A percentile compares a stretch with the other conserved stretches of the same genome.
phyloP scores from a whole-genome alignment of 53 echinoderm and acorn worm species.

The Apostichopus leukothele region DNA sequence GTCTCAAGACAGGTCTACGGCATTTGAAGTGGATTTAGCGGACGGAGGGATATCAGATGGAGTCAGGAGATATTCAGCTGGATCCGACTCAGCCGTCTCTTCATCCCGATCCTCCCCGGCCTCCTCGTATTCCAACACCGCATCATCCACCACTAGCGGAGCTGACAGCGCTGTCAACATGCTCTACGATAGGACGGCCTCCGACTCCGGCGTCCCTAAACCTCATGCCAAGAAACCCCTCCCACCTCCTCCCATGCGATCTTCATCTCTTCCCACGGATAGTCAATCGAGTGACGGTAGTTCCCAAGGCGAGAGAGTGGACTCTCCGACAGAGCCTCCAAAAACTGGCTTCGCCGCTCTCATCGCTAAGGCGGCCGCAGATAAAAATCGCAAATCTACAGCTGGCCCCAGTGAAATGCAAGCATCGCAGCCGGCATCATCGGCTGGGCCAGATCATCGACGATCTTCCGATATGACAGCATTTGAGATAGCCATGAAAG shows the following conservation, averaged over 20 bases:
- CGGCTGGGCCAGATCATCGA: neutral
- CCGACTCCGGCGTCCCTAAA: constrained; percentile 50
- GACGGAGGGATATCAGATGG: constrained; percentile 5
- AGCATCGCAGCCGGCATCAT: neutral
- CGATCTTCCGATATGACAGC: constrained; percentile 49
- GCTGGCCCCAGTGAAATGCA: neutral
- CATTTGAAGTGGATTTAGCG: constrained; percentile 32
- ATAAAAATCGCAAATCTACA: constrained; percentile 54
- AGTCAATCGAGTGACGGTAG: neutral
- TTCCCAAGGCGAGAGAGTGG: neutral
- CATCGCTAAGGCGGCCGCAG: constrained; percentile 75
- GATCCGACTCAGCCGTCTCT: constrained; percentile 79
- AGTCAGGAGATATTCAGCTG: constrained; percentile 55
- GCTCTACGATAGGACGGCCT: constrained; percentile 55
- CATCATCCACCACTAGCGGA: constrained; percentile 60
- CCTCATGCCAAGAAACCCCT: constrained; percentile 16
- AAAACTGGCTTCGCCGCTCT: constrained; percentile 67
- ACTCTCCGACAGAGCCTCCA: constrained; percentile 39
- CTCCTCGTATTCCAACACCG: constrained; percentile 73
- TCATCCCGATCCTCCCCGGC: constrained; percentile 83
- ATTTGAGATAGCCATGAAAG: constrained; percentile 84
- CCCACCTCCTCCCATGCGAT: constrained; percentile 30
- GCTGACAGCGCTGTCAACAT: constrained; percentile 77
- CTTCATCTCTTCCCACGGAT: constrained; percentile 34
- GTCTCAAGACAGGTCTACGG: constrained; percentile 26